Evolutionary conservation across 1,140 invertebrate genomes (phyloP), one percentile per base, ranked within the genome.

Genomic region (Hydropsyche tenuis): DNA sequence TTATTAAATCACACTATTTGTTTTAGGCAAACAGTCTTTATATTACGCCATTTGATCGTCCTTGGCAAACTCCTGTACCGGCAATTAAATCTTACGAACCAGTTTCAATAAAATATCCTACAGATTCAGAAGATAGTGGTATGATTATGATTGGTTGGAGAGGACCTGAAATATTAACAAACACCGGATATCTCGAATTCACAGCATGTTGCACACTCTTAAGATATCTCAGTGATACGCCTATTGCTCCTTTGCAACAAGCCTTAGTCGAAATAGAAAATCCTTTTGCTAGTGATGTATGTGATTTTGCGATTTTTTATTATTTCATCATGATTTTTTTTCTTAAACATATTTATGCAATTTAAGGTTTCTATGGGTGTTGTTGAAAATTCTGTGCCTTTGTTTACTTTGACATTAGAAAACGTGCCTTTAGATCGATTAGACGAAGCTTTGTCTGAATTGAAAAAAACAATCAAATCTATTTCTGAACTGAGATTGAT

Each of bases 91-190:
- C 62, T 76, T 88, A 79, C 85, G 86, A 76, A 74, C 85, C 79
- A 83, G 87, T 79, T 22, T 85, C 63, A 73, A 85, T 91, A 0
- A 84, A 86, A 71, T 97, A 94, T 86, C 93, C 95, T 0, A 90
- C 91, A 53, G 94, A 96, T 81, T 92, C 94, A 69, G 94, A 96
- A 81, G 90, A 91, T 73, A 92, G 92, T 85, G 96, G 95, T 23
- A 84, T 95, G 77, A 91, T 96, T 22, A 83, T 87, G 72, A 87
- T 94, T 73, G 93, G 89, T 0, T 97, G 94, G 92, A 84, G 94
- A 76, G 95, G 95, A n/a, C 93, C 94, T 0, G 86, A 88, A n/a
- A 85, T 87, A 16, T 86, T 89, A 0, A 76, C 78, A 27, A 18
- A 74, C 4, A 25, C 82, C 69, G 27, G 86, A 87, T 74, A 82